These are phyloP conservation scores for Drosophila paracracens DNA, from an alignment of 2,888 invertebrate species.

Conservation along the genomic window DNA sequence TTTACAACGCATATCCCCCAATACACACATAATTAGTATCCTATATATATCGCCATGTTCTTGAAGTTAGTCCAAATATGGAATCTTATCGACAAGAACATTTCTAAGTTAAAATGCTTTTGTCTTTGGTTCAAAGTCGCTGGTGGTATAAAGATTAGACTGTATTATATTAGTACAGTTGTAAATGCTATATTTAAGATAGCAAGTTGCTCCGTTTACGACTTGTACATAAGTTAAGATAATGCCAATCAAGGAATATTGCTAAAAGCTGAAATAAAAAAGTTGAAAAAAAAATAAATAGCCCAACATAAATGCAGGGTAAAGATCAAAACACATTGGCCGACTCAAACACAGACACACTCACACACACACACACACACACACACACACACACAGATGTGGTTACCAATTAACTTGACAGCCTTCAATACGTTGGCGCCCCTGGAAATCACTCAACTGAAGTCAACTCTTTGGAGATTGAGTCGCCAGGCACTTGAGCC, in stretches of 20 bases:
- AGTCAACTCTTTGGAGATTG: constrained; percentile 36
- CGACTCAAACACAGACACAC: constrained; percentile 22
- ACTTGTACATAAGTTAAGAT: constrained; percentile 42
- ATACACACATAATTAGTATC: constrained; percentile 12
- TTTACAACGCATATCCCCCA: constrained; percentile 37
- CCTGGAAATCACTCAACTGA: constrained; percentile 46
- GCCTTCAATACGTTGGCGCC: constrained; percentile 47
- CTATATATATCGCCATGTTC: constrained; percentile 5
- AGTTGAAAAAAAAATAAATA: constrained; percentile 13
- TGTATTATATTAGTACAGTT: constrained; percentile 64
- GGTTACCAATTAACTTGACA: constrained; percentile 34
- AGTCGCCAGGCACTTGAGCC: constrained; percentile 24
- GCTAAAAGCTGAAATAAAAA: constrained; percentile 1
- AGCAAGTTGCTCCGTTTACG: constrained; percentile 55
- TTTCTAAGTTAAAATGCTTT: constrained; percentile 1
- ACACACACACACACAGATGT: background rate
- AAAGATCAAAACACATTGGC: constrained; percentile 57
- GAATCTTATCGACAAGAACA: constrained; percentile 60
- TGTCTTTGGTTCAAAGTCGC: constrained; percentile 56
- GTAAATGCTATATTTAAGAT: constrained; percentile 73
- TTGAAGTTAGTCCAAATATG: constrained; percentile 9
- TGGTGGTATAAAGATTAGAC: constrained; percentile 67
- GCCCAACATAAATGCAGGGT: constrained; percentile 42
- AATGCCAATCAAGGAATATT: constrained; percentile 36
- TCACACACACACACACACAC: background rate